Conservation (phyloP, 1,140 invertebrate genomes). For the Drosophila gunungcola region DNA sequence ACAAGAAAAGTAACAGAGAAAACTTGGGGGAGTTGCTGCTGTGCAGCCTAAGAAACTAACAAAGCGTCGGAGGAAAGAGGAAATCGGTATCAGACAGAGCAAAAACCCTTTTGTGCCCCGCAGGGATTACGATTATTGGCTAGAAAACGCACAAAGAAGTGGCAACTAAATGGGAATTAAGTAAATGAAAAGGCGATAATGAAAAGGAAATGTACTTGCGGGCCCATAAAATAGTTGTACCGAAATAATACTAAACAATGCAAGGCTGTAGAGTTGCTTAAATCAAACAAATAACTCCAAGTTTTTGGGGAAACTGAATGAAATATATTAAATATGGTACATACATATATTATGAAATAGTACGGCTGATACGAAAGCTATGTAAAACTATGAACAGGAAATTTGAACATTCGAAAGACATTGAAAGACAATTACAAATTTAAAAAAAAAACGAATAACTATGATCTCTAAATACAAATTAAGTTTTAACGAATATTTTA, state of each 20-base stretch:
- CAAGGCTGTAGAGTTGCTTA: not conserved
- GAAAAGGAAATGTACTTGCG: constrained; percentile 4
- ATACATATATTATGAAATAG: too few species aligned
- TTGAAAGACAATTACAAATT: too few species aligned
- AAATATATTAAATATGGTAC: too few species aligned
- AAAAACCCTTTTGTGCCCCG: constrained; percentile 8
- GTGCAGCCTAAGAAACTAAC: constrained; percentile 10
- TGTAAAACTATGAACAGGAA: too few species aligned
- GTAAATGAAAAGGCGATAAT: constrained; percentile 6
- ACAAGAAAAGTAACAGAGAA: constrained; percentile 14
- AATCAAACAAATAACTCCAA: not conserved
- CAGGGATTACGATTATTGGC: constrained; percentile 17
- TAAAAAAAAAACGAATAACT: too few species aligned
- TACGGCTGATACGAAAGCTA: too few species aligned
- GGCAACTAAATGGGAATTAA: not conserved
- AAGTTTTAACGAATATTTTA: too few species aligned
- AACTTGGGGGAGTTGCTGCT: constrained; percentile 1
- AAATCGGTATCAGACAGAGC: not conserved
- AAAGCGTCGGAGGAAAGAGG: constrained; percentile 6
- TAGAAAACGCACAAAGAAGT: constrained; percentile 20
- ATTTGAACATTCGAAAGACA: too few species aligned
- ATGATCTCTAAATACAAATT: too few species aligned
- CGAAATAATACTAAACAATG: not conserved
- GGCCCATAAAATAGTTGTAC: not conserved
- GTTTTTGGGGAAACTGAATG: not conserved